A percentile compares a stretch with the other conserved stretches of the same genome.
Conservation (phyloP, 2,888 invertebrate genomes). For the Caenorhabditis uteleia region DNA sequence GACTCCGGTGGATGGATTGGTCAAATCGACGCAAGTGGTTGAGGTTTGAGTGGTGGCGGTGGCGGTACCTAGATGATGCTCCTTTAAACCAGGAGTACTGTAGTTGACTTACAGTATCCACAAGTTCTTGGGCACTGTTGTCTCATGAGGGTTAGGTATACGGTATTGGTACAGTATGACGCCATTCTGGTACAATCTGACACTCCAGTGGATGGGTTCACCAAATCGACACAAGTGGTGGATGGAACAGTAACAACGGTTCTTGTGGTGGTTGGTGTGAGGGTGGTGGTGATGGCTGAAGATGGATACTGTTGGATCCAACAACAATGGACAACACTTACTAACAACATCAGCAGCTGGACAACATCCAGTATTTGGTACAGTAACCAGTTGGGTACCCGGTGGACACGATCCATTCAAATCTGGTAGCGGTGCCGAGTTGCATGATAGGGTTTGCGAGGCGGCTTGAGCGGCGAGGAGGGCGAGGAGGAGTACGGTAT, state of each 20-base stretch:
- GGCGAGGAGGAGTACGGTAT: too few relatives aligned
- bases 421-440: too few relatives aligned
- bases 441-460: too few relatives aligned
- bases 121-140: too few relatives aligned
- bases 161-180: constrained; percentile 22
- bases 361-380: neutral
- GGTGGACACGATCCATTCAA: neutral
- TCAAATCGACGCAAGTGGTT: neutral
- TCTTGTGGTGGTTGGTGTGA: constrained; percentile 4
- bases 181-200: too few relatives aligned
- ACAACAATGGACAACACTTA: too few relatives aligned
- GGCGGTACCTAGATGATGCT: neutral
- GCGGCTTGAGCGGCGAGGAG: too few relatives aligned
- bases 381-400: neutral
- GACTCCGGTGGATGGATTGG: neutral
- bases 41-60: neutral
- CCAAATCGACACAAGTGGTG: constrained; percentile 27
- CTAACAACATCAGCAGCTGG: neutral
- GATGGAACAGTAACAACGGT: constrained; percentile 7
- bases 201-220: too few relatives aligned
- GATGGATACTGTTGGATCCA: too few relatives aligned
- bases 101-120: too few relatives aligned
- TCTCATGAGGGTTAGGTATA: constrained; percentile 20
- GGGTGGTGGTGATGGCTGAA: constrained; percentile 9
- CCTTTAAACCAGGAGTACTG: neutral